A percentile compares a stretch with the other conserved stretches of the same genome.
Conservation (phyloP, 2,113 vertebrate genomes). For the Sterrhoptilus dennistouni region DNA sequence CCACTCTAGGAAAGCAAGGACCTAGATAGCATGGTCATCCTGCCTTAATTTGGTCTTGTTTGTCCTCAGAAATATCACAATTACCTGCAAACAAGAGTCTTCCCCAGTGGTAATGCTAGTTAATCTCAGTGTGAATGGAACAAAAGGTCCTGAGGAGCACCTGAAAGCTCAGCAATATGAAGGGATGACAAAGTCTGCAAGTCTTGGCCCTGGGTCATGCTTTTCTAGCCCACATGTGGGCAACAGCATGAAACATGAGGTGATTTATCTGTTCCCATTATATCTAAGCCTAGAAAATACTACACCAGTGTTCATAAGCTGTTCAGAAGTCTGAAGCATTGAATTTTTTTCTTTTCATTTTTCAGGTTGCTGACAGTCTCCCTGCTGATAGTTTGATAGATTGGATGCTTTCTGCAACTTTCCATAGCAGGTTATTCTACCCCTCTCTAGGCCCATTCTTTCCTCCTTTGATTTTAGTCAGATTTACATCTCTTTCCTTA, state of each 20-base stretch:
- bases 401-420: conserved; percentile 46
- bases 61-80: neutral
- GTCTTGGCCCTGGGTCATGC: neutral
- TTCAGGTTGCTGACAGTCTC: neutral
- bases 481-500: conserved; percentile 43
- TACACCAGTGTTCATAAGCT: neutral
- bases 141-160: neutral
- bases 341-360: neutral
- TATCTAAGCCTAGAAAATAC: conserved; percentile 20
- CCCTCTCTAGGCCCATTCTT: neutral
- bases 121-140: neutral
- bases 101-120: neutral
- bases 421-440: neutral
- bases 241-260: neutral
- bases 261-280: conserved; percentile 28
- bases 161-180: neutral
- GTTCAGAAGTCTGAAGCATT: neutral
- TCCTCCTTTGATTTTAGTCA: conserved; percentile 15
- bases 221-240: neutral
- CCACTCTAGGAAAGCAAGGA: neutral
- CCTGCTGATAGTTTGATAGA: conserved; percentile 39
- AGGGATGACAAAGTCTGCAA: neutral
- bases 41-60: neutral
- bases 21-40: neutral
- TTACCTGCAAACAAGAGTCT: neutral